A percentile compares a stretch with the other conserved stretches of the same genome.
These are phyloP conservation scores for Polyploca ridens DNA, from an alignment of 2,888 invertebrate genomes.

Conservation along the genomic window DNA sequence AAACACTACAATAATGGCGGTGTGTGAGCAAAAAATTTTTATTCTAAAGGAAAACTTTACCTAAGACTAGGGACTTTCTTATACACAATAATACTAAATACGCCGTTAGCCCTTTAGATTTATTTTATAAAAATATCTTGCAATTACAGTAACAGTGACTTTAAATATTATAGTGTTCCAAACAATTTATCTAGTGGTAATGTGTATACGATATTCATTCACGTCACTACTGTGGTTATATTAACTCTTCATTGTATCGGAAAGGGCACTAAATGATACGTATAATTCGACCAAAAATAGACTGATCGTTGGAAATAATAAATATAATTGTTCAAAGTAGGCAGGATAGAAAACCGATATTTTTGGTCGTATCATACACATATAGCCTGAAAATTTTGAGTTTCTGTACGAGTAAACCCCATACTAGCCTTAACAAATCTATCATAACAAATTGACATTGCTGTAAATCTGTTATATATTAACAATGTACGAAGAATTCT, in stretches of 20 bases:
- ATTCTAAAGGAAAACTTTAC: slow-evolving; percentile 66
- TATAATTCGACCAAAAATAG: background rate
- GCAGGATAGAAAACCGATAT: slow-evolving; percentile 13
- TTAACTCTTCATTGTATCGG: background rate
- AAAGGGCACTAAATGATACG: background rate
- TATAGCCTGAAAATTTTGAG: background rate
- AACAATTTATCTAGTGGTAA: slow-evolving; percentile 29
- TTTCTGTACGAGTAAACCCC: background rate
- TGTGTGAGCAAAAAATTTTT: slow-evolving; percentile 68
- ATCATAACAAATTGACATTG: slow-evolving; percentile 50
- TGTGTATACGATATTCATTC: background rate
- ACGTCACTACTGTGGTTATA: background rate
- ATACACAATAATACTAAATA: slow-evolving; percentile 65
- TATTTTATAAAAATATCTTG: slow-evolving; percentile 64
- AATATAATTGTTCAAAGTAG: background rate
- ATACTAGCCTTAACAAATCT: slow-evolving; percentile 36
- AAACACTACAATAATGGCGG: slow-evolving; percentile 49
- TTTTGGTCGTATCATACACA: slow-evolving; percentile 16
- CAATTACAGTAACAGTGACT: slow-evolving; percentile 59
- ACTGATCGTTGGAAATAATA: no score
- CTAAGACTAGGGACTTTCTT: slow-evolving; percentile 76
- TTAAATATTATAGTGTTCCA: slow-evolving; percentile 27
- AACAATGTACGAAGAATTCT: slow-evolving; percentile 16
- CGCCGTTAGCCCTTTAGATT: slow-evolving; percentile 40
- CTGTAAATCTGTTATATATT: slow-evolving; percentile 42